Evolutionary conservation across 1,140 invertebrate species (phyloP), one percentile per base, ranked within the genome.

Genomic region (Stratiolaelaps scimitus): DNA sequence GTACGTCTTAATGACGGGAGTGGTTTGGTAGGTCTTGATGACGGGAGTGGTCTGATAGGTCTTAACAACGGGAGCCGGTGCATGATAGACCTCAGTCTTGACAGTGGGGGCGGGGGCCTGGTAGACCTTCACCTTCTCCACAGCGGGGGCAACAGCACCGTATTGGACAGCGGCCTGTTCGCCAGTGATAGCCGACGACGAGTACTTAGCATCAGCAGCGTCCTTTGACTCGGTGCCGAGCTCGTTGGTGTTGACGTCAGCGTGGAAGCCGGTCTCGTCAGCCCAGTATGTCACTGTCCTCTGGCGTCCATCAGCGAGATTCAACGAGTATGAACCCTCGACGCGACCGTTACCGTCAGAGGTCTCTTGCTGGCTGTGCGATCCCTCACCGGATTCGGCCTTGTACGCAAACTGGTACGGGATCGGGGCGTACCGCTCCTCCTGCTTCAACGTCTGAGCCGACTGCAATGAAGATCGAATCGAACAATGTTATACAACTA

Each of bases 271-370:
- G 30, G 23, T 66, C 0, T 70, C 67, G 45, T 70, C 70, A 26
- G 69, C 71, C 10, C 26, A 26, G 48, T 71, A 71, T 13, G 66
- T 64, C 40, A 71, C 65, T n/a, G 66, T 71, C 26, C 70, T 66
- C 10, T 65, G 28, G 6, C 69, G 47, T 10, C 70, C 70, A 64
- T 72, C 71, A n/a, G 70, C 65, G 43, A 30, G 29, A 43, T 60
- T 28, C 7, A 72, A 19, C 26, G 69, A 68, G 69, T 72, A 72
- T 17, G 69, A 69, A 1, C 71, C 71, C 2, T 65, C 47, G 0
- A 71, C 66, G 17, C 69, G 69, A 17, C 70, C 70, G 43, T 67
- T 66, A 1, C 44, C 69, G 47, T 71, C 69, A 19, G 48, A 40
- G 13, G 68, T 28, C 28, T 68, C 67, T 64, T 70, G 69, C 29